Evolutionary conservation across 2,888 invertebrate species (phyloP).

Genomic region (Oligia latruncula): DNA sequence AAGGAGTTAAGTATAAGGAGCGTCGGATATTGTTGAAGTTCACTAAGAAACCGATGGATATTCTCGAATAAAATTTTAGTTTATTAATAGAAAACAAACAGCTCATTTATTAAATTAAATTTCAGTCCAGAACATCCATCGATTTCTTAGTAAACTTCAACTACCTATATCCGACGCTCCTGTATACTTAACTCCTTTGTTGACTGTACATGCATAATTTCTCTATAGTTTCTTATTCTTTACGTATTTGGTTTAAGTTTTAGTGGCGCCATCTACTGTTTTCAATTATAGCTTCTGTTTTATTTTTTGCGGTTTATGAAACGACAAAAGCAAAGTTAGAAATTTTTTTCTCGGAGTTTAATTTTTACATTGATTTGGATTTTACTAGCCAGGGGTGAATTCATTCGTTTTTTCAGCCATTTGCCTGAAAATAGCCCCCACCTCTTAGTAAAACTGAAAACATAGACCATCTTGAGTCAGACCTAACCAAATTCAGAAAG

Average conservation of each 20-base stretch:
- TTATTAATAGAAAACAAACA: no score
- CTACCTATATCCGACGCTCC: no score
- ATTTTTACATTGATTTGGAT: not conserved
- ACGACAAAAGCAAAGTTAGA: no score
- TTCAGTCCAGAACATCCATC: no score
- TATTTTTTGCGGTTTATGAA: not conserved
- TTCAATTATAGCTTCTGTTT: slow-evolving; percentile 22
- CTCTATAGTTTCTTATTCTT: not conserved
- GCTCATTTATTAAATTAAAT: no score
- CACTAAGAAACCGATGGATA: no score
- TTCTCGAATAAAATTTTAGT: no score
- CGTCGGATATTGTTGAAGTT: no score
- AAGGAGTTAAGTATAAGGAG: no score
- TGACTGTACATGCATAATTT: not conserved
- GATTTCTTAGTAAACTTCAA: no score
- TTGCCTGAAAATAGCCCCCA: not conserved
- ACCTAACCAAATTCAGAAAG: not conserved
- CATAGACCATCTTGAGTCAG: not conserved
- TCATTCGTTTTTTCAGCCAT: not conserved
- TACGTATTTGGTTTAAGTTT: slow-evolving; percentile 5
- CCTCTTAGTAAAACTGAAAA: not conserved
- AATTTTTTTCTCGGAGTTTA: not conserved
- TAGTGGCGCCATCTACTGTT: slow-evolving; percentile 7
- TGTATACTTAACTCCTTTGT: no score
- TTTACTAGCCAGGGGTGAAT: not conserved